Conservation (phyloP, 1,140 invertebrate genomes). For the Drosophila tani region DNA sequence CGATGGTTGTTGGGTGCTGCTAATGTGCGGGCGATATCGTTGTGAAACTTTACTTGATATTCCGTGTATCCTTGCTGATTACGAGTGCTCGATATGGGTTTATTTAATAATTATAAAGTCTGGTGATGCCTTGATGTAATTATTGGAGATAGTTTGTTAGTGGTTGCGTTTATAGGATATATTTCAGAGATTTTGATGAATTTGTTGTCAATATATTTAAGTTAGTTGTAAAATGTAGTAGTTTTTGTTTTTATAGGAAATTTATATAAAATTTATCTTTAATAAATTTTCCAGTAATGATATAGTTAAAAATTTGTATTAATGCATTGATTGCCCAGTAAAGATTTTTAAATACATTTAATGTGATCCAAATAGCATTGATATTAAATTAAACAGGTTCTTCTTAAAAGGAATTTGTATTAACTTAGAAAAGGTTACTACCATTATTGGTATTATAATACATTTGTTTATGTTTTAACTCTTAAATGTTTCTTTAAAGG, state of each 20-base stretch:
- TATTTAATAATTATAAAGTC: background rate
- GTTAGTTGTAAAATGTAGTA: background rate
- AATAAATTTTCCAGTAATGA: background rate
- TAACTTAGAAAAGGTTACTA: too few relatives aligned
- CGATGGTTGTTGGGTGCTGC: conserved; percentile 15
- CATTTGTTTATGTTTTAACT: too few relatives aligned
- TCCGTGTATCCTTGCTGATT: background rate
- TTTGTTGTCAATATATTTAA: background rate
- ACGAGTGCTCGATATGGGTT: background rate
- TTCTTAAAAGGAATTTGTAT: too few relatives aligned
- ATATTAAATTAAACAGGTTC: background rate
- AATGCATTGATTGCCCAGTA: too few relatives aligned
- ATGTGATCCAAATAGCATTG: too few relatives aligned
- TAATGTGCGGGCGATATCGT: conserved; percentile 12
- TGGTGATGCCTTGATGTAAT: background rate
- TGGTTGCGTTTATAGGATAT: background rate
- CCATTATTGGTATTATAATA: too few relatives aligned
- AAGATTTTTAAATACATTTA: background rate
- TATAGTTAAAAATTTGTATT: too few relatives aligned
- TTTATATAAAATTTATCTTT: too few relatives aligned
- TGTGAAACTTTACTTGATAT: background rate
- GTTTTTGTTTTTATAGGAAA: background rate
- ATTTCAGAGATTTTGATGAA: background rate
- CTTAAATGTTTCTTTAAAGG: background rate
- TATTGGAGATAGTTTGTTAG: background rate